Evolutionary conservation across 1,140 invertebrate species (phyloP).

Genomic region (Agrypnia vestita): DNA sequence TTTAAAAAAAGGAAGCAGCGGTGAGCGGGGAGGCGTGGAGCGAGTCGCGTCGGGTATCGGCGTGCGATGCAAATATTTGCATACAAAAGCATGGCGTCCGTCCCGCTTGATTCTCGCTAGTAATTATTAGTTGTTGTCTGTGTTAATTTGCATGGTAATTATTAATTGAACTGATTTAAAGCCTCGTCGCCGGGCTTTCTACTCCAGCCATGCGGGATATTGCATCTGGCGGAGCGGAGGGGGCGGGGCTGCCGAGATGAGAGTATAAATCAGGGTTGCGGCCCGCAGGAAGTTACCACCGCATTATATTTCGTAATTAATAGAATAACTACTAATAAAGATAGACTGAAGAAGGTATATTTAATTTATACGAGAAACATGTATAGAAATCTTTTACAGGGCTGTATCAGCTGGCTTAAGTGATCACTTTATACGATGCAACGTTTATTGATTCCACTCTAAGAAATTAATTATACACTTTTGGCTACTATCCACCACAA

Average conservation of each 20-base stretch:
- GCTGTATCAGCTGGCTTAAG: no score
- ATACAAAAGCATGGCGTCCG: constrained; percentile 41
- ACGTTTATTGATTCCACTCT: no score
- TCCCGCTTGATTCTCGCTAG: constrained; percentile 36
- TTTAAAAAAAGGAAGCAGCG: not conserved
- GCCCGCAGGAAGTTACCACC: no score
- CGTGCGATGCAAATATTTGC: constrained; percentile 47
- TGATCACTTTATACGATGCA: no score
- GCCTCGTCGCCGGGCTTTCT: constrained; percentile 23
- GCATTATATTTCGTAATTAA: no score
- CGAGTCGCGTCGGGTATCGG: not conserved
- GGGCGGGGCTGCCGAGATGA: not conserved
- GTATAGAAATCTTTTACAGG: no score
- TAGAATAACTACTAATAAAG: no score
- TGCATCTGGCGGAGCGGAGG: constrained; percentile 1
- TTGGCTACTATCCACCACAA: no score
- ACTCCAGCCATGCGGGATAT: constrained; percentile 38
- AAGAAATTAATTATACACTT: no score
- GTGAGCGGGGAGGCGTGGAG: no score
- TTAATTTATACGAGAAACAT: no score
- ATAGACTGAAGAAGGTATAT: no score
- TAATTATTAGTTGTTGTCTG: constrained; percentile 52
- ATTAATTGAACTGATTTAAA: constrained; percentile 52
- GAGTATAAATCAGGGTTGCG: not conserved
- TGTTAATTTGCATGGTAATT: constrained; percentile 57